A percentile compares a stretch with the other conserved stretches of the same genome.
phyloP scores from a whole-genome alignment of 2,797 vertebrate genomes.

The Poecilia picta region DNA sequence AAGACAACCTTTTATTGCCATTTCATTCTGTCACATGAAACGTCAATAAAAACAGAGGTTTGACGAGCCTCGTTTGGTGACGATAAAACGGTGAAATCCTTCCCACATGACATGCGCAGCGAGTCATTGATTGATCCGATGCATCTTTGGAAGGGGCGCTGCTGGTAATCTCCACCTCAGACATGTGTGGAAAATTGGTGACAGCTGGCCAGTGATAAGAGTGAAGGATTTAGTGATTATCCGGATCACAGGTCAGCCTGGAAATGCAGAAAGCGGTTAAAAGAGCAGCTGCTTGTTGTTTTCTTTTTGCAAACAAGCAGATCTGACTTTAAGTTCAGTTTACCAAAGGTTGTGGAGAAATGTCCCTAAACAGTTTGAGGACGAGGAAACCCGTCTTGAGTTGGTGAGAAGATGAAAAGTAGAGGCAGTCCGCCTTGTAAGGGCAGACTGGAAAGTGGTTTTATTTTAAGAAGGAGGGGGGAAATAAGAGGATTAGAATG shows the following conservation, averaged over 20 bases:
- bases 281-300: background rate
- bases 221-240: constrained; percentile 5
- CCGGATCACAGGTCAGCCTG: background rate
- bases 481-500: background rate
- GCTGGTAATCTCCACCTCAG: background rate
- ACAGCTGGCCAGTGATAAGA: background rate
- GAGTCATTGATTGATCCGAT: background rate
- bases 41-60: background rate
- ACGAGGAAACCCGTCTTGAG: background rate
- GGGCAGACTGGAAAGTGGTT: background rate
- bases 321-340: background rate
- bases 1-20: background rate
- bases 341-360: background rate
- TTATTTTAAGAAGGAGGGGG: background rate
- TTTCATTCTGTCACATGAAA: background rate
- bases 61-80: background rate
- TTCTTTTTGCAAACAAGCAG: background rate
- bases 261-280: background rate
- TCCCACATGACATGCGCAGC: too few relatives aligned
- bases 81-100: background rate
- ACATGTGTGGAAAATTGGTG: background rate
- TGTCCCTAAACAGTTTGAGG: background rate
- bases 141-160: background rate
- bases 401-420: background rate
- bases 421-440: background rate